Conservation (phyloP, 2,113 vertebrate species). For the Paraplagusia blochii region DNA sequence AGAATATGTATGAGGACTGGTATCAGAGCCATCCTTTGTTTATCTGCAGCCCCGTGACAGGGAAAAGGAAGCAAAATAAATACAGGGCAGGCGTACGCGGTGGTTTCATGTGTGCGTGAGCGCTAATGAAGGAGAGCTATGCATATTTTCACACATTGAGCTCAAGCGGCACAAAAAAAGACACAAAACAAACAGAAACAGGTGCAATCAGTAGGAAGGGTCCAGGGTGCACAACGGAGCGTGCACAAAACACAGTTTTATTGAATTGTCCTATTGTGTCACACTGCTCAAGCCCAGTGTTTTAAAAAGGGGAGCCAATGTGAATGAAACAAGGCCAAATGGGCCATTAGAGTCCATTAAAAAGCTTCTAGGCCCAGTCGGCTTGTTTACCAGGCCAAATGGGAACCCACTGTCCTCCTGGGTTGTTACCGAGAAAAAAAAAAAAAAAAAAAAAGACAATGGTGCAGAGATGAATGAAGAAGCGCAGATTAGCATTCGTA, state of each 20-base stretch:
- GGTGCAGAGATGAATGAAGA: conserved; percentile 13
- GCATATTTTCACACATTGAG: conserved; percentile 28
- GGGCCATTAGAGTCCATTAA: conserved; percentile 58
- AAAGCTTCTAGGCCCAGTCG: conserved; percentile 18
- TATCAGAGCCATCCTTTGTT: too few species aligned
- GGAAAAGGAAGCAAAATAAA: conserved; percentile 44
- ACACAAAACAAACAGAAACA: conserved; percentile 1
- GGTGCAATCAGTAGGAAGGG: conserved; percentile 31
- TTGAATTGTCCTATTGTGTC: conserved; percentile 26
- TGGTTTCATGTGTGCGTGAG: conserved; percentile 17
- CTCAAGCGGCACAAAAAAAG: too few species aligned
- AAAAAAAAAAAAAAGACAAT: conserved; percentile 24
- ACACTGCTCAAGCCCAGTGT: conserved; percentile 5
- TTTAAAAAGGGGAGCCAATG: conserved; percentile 18
- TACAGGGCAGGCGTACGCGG: conserved; percentile 10
- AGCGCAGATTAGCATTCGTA: conserved; percentile 12
- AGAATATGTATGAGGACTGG: too few species aligned
- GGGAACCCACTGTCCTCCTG: neutral
- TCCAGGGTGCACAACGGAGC: conserved; percentile 31
- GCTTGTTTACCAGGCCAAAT: conserved; percentile 29
- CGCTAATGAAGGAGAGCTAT: conserved; percentile 12
- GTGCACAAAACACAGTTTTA: conserved; percentile 32
- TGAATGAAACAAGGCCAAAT: conserved; percentile 29
- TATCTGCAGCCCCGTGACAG: conserved; percentile 68
- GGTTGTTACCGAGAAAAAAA: too few species aligned